Evolutionary conservation across 2,113 vertebrate species (phyloP), one percentile per base, ranked within the genome.

Genomic region (Ranitomeya variabilis): DNA sequence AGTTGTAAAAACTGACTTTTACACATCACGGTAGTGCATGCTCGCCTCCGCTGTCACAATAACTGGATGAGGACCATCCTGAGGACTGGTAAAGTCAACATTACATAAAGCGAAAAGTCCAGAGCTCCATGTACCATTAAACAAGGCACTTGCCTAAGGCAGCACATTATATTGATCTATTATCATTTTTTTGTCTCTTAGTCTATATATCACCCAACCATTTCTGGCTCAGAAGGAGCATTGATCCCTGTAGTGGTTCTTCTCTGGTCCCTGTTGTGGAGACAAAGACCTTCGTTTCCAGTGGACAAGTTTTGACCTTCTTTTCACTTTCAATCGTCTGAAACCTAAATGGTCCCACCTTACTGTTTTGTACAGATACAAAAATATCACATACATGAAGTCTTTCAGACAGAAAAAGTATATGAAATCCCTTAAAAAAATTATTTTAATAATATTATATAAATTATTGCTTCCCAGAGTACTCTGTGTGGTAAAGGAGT

Each of bases 381-480:
- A 74, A 37, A 54, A 4, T 15, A 60, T 83, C 12, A 83, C 23
- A 45, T 83, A 31, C 59, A 66, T 19, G 59, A 64, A 82, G 19
- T 45, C 55, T 21, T 82, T 18, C 21, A 77, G 21, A 6, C 5
- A 78, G 19, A 64, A 64, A 54, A 54, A 51, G 21, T n/a, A 11
- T 51, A 67, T 83, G 67, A 67, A 83, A 52, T 67, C 12, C 37
- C 55, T 67, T 83, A 67, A 67, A 52, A 51, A 54, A 54, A 83
- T 67, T 21, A 80, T 31, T 59, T 15, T 2, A 83, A 52, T 14
- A 67, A 82, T n/a, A 73, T 37, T 73, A 73, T 69, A 83, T 83
- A 83, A 67, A 83, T 83, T 67, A 83, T 52, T 83, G 62, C 62
- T 21, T 83, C 59, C 60, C 60, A n/a, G 31, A 31, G 80, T 83